These are phyloP conservation scores for Stenichneumon culpator DNA, from an alignment of 2,888 invertebrate genomes.

Conservation along the genomic window DNA sequence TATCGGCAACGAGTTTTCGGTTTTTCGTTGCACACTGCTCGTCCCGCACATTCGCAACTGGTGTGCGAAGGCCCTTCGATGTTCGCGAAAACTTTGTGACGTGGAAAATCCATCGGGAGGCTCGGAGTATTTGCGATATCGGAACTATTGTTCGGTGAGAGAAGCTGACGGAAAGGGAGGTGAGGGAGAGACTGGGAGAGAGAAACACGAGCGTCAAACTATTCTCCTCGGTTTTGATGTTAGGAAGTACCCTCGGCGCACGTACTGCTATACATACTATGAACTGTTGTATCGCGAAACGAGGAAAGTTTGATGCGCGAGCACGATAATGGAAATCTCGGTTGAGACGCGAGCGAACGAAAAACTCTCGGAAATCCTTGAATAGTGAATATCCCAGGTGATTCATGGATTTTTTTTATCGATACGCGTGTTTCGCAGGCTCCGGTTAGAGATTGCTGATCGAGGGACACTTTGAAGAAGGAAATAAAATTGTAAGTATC, in stretches of 20 bases:
- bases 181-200: neutral
- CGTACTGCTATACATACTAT: neutral
- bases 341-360: conserved; percentile 4
- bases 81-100: conserved; percentile 11
- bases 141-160: conserved; percentile 28
- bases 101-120: neutral
- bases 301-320: conserved; percentile 38
- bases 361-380: conserved; percentile 22
- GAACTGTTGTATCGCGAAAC: conserved; percentile 23
- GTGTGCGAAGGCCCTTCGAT: neutral
- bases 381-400: conserved; percentile 20
- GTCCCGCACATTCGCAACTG: neutral
- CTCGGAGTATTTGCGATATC: conserved; percentile 31
- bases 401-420: conserved; percentile 31
- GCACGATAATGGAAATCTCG: conserved; percentile 33
- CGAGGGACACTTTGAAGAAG: neutral
- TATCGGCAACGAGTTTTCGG: neutral
- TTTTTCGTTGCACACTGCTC: neutral
- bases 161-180: neutral
- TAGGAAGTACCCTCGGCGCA: neutral
- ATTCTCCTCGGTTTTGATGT: conserved; percentile 10
- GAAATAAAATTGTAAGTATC: conserved; percentile 1
- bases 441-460: neutral
- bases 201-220: conserved; percentile 19
- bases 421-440: conserved; percentile 17